Percentiles rank a stretch among this genome's conserved stretches.
These are phyloP conservation scores for Archocentrus centrarchus DNA, from an alignment of 2,113 vertebrate genomes.

Conservation along the genomic window DNA sequence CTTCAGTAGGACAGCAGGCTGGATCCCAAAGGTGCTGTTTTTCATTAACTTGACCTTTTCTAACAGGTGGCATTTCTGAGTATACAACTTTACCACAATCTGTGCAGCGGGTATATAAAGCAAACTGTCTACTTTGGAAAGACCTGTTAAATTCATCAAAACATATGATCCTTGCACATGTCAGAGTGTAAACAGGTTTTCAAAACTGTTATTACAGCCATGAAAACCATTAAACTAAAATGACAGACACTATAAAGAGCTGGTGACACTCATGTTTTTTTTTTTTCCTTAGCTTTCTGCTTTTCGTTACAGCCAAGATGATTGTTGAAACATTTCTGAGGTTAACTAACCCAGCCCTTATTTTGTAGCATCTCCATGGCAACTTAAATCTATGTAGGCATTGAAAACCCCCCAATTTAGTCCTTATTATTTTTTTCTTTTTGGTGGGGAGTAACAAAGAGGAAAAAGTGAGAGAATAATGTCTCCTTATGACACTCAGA, in stretches of 20 bases:
- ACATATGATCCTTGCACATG: background rate
- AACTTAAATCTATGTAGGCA: constrained; percentile 70
- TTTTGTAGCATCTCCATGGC: constrained; percentile 73
- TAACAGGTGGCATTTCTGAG: background rate
- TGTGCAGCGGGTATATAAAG: background rate
- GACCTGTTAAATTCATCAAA: background rate
- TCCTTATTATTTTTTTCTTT: constrained; percentile 39
- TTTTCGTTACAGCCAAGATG: constrained; percentile 66
- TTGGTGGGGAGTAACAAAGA: constrained; percentile 17
- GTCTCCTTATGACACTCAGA: constrained; percentile 20
- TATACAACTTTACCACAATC: too few relatives aligned
- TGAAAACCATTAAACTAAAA: constrained; percentile 32
- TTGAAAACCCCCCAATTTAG: constrained; percentile 73
- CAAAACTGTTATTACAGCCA: constrained; percentile 12
- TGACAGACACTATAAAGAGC: constrained; percentile 28
- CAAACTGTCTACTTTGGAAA: background rate
- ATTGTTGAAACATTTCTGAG: constrained; percentile 67
- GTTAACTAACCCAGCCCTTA: constrained; percentile 66
- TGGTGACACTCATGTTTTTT: constrained; percentile 26
- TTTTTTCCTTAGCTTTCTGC: constrained; percentile 43
- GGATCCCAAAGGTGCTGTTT: constrained; percentile 29
- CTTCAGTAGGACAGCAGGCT: constrained; percentile 33
- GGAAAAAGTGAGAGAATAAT: constrained; percentile 18
- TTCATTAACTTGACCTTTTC: constrained; percentile 22
- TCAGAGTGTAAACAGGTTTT: constrained; percentile 4